These are phyloP conservation scores for Harlomillsia oculata DNA, from an alignment of 1,140 invertebrate genomes.

Conservation along the genomic window DNA sequence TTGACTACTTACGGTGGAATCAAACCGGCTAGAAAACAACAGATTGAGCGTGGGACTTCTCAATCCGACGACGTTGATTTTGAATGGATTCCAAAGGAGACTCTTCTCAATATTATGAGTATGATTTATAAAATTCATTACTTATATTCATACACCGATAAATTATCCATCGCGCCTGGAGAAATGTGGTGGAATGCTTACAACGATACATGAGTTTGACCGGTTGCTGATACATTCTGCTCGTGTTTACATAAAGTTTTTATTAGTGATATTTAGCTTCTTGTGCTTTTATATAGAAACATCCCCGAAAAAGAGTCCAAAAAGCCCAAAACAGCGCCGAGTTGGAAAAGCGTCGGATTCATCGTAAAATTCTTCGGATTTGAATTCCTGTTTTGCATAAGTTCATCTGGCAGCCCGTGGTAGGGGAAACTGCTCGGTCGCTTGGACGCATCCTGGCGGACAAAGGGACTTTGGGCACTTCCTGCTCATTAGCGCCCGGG, in stretches of 20 bases:
- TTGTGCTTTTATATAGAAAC: slow-evolving; percentile 11
- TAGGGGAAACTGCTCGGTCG: too few relatives aligned
- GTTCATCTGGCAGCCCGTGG: too few relatives aligned
- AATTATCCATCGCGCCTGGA: too few relatives aligned
- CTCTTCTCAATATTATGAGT: slow-evolving; percentile 64
- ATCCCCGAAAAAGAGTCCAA: slow-evolving; percentile 23
- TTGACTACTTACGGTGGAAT: slow-evolving; percentile 62
- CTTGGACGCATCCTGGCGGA: too few relatives aligned
- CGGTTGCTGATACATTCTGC: too few relatives aligned
- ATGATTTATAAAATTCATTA: slow-evolving; percentile 41
- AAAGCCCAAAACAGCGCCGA: slow-evolving; percentile 9
- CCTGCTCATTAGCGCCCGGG: too few relatives aligned
- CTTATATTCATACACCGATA: not conserved
- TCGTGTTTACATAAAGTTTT: not conserved
- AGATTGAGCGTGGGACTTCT: slow-evolving; percentile 48
- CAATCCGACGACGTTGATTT: slow-evolving; percentile 92
- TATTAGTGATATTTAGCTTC: slow-evolving; percentile 22
- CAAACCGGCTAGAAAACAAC: slow-evolving; percentile 46
- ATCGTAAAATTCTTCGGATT: too few relatives aligned
- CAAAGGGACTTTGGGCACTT: too few relatives aligned
- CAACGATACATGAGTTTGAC: not conserved
- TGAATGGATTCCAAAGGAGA: slow-evolving; percentile 92
- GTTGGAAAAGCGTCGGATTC: not conserved
- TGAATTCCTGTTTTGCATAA: too few relatives aligned
- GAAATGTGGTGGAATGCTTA: too few relatives aligned